These are phyloP conservation scores for Sebastes goodei DNA, from an alignment of 2,797 vertebrate species.

Conservation along the genomic window DNA sequence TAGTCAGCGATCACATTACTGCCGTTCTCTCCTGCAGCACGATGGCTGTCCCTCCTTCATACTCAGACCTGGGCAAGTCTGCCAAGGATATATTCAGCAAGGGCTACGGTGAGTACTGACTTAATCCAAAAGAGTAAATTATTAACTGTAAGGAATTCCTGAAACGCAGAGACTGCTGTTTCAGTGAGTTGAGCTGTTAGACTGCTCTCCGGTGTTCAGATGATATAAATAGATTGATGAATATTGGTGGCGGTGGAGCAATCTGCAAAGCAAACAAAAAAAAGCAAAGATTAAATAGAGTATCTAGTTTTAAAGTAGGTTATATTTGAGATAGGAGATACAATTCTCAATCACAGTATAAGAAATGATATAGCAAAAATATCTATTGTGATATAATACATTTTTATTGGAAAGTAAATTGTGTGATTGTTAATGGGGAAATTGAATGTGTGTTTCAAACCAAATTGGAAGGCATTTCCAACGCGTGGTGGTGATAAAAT, in stretches of 20 bases:
- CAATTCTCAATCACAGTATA: not conserved
- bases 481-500: too few species aligned
- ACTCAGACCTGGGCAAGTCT: constrained; percentile 93
- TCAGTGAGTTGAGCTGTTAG: not conserved
- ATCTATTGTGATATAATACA: rapidly evolving
- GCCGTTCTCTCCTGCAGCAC: constrained; percentile 62
- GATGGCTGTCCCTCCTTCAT: constrained; percentile 93
- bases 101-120: constrained; percentile 89
- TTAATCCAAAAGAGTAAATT: not conserved
- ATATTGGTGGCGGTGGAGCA: not conserved
- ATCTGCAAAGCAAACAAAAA: not conserved
- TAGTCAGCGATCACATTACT: not conserved
- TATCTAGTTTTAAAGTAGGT: not conserved
- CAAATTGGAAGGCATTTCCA: not conserved
- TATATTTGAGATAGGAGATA: not conserved
- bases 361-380: too few species aligned
- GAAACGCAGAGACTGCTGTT: not conserved
- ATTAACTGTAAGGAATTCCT: constrained; percentile 6
- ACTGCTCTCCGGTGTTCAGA: not conserved
- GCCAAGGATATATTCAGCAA: constrained; percentile 97
- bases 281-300: not conserved
- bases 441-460: not conserved
- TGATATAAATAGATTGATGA: not conserved
- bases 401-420: not conserved
- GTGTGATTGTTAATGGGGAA: not conserved